These are phyloP conservation scores for Drosophila sp. DNA, from an alignment of 1,140 invertebrate species.

Conservation along the genomic window DNA sequence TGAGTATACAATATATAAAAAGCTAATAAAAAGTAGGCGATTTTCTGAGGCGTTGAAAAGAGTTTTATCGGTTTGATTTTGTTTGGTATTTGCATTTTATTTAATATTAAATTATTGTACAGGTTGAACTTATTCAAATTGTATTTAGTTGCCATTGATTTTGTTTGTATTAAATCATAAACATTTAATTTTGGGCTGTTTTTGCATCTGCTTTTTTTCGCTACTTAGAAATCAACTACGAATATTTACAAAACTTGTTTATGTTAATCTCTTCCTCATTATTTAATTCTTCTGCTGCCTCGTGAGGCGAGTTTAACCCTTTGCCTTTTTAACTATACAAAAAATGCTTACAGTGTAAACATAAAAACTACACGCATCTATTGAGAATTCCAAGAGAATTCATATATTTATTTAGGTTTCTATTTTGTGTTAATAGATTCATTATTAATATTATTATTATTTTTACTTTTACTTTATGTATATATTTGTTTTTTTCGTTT, in stretches of 20 bases:
- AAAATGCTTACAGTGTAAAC: slow-evolving; percentile 73
- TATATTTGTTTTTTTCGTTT: slow-evolving; percentile 35
- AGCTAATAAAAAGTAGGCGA: slow-evolving; percentile 2
- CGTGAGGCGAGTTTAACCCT: slow-evolving; percentile 30
- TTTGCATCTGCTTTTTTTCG: slow-evolving; percentile 46
- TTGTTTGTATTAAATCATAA: slow-evolving; percentile 68
- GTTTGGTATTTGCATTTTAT: slow-evolving; percentile 68
- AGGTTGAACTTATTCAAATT: slow-evolving; percentile 83
- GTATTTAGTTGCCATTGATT: slow-evolving; percentile 78
- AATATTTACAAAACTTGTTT: slow-evolving; percentile 75
- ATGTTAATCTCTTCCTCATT: slow-evolving; percentile 29
- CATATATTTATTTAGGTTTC: slow-evolving; percentile 43
- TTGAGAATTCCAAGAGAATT: slow-evolving; percentile 46
- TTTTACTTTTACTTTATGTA: slow-evolving; percentile 21
- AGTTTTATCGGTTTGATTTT: slow-evolving; percentile 42
- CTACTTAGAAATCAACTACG: slow-evolving; percentile 84
- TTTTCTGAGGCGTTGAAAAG: not conserved
- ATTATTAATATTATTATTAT: slow-evolving; percentile 26
- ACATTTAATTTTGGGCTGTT: slow-evolving; percentile 60
- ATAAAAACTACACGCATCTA: slow-evolving; percentile 69
- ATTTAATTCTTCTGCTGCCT: not conserved
- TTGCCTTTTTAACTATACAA: slow-evolving; percentile 73
- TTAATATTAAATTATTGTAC: slow-evolving; percentile 84
- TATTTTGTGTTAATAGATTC: slow-evolving; percentile 70
- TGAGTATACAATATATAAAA: slow-evolving; percentile 2